A percentile compares a stretch with the other conserved stretches of the same genome.
Evolutionary conservation across 2,888 invertebrate species (phyloP).

Genomic region (Amiota mariae): DNA sequence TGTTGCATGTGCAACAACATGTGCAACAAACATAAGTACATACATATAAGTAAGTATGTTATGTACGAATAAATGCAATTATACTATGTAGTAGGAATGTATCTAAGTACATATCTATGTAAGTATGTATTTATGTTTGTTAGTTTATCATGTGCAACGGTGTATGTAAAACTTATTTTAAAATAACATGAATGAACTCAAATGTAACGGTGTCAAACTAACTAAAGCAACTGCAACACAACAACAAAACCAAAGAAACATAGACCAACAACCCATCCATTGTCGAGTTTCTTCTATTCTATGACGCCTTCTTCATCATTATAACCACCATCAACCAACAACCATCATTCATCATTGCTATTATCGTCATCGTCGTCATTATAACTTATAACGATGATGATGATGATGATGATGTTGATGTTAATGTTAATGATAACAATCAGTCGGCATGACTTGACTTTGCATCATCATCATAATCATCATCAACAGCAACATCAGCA

Average conservation of each 20-base stretch:
- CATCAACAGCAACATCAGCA: too few relatives aligned
- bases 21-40: not conserved
- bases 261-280: too few relatives aligned
- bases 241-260: not conserved
- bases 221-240: not conserved
- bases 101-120: not conserved
- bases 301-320: not conserved
- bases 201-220: constrained; percentile 23
- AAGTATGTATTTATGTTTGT: not conserved
- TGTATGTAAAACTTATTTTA: constrained; percentile 21
- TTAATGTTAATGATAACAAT: constrained; percentile 29
- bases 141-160: constrained; percentile 12
- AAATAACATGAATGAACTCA: constrained; percentile 23
- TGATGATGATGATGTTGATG: too few relatives aligned
- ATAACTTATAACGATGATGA: constrained; percentile 13
- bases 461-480: too few relatives aligned
- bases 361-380: not conserved
- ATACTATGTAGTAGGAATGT: too few relatives aligned
- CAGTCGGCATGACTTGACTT: not conserved
- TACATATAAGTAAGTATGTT: too few relatives aligned
- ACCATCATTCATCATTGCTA: too few relatives aligned
- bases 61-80: constrained; percentile 7
- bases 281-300: too few relatives aligned
- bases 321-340: not conserved
- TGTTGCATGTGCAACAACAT: constrained; percentile 18